Percentiles rank a stretch among this genome's conserved stretches.
These are phyloP conservation scores for Escarpia spicata DNA, from an alignment of 2,888 invertebrate species.

Conservation along the genomic window DNA sequence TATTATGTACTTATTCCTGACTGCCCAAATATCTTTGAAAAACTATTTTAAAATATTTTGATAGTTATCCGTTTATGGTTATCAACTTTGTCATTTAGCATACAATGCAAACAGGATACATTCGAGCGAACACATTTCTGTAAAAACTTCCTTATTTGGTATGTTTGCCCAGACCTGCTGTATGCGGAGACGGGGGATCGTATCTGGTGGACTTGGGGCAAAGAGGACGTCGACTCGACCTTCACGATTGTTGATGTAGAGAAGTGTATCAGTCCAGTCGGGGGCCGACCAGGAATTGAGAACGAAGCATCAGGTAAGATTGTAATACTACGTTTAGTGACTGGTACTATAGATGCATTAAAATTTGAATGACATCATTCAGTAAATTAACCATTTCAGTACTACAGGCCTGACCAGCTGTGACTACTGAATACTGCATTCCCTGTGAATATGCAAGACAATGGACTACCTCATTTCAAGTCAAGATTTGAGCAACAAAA, in stretches of 20 bases:
- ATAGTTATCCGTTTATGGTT: no score
- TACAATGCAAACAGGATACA: no score
- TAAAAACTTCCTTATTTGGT: background rate
- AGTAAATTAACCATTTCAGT: background rate
- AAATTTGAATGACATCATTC: background rate
- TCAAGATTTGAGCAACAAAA: no score
- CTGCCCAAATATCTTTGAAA: no score
- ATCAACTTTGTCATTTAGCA: no score
- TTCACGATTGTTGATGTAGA: constrained; percentile 59
- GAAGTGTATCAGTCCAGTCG: constrained; percentile 51
- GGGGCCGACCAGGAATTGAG: constrained; percentile 44
- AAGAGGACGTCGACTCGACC: constrained; percentile 50
- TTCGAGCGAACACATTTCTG: background rate
- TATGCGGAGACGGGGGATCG: constrained; percentile 61
- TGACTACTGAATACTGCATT: no score
- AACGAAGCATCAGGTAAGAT: constrained; percentile 28
- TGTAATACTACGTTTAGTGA: background rate
- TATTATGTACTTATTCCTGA: no score
- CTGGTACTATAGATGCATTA: background rate
- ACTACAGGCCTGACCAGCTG: no score
- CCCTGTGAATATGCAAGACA: no score
- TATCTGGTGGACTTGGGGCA: constrained; percentile 64
- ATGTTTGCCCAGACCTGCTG: constrained; percentile 52
- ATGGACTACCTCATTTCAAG: no score
- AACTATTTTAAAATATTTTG: no score